Base-by-base conservation (phyloP, 2,888 invertebrate genomes). In the Pelosia muscerda region DNA sequence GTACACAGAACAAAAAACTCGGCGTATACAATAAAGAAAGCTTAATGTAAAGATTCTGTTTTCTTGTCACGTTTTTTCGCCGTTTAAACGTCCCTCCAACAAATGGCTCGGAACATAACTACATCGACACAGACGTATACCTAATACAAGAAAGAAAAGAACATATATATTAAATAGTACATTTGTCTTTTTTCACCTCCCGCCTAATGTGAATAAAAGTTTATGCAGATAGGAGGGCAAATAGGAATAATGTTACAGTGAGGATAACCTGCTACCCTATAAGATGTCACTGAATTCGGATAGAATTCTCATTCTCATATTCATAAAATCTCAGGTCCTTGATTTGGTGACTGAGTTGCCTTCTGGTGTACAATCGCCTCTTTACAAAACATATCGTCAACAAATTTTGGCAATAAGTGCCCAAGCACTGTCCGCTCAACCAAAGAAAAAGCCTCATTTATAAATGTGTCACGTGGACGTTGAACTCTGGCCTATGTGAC, bases 31-130 rank as follows among this genome's bases (percentile, higher is more conserved):
- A 90, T 92, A 92, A 90, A 91, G 88, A 86, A 90, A 88, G 78
- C 87, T 88, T 88, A 92, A 90, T 91, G 90, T 90, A 86, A 84
- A 84, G 78, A 79, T 89, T 92, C 86, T 86, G 90, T 90, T 92
- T 92, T 92, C 92, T 90, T 85, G 92, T 93, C 92, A 92, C 92
- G 92, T 92, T 91, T 92, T 90, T 92, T 88, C 89, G 89, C 81
- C 88, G 86, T 91, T 92, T 92, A 91, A 91, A 89, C 88, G 88
- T 90, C 89, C 89, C 87, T 85, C 85, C 84, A 87, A 90, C 91
- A 91, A 92, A 92, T 90, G 90, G 88, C 83, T 84, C 79, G 88
- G 87, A 91, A 90, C 88, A 88, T 88, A 90, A 90, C 89, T 88
- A 89, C 89, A 88, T 88, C 84, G 84, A 81, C 86, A 85, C 82